phyloP scores from a whole-genome alignment of 1,140 invertebrate genomes.

The Drosophila guanche region DNA sequence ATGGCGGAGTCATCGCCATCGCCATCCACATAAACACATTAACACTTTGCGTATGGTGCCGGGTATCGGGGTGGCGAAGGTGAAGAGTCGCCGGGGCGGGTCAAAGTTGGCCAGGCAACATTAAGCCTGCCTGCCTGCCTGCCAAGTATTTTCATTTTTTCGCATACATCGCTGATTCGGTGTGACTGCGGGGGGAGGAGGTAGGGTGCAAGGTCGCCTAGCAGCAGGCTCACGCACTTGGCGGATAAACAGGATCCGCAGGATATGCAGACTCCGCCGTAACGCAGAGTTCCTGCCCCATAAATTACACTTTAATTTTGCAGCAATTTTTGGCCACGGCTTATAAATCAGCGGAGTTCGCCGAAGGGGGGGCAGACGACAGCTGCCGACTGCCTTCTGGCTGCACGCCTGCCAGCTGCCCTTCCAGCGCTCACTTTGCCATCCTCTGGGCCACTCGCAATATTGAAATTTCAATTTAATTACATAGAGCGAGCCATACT shows the following conservation, averaged over 20 bases:
- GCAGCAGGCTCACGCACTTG: constrained; percentile 51
- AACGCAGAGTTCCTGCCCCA: constrained; percentile 46
- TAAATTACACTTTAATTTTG: constrained; percentile 82
- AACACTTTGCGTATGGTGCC: constrained; percentile 66
- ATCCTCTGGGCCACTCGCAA: constrained; percentile 57
- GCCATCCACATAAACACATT: constrained; percentile 74
- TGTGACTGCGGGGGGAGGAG: not conserved
- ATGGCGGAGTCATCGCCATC: constrained; percentile 50
- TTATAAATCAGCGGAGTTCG: constrained; percentile 72
- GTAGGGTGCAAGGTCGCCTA: constrained; percentile 33
- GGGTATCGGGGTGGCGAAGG: constrained; percentile 34
- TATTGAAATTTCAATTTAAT: constrained; percentile 83
- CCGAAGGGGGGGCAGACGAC: constrained; percentile 16
- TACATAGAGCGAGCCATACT: constrained; percentile 60
- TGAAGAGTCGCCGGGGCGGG: constrained; percentile 52
- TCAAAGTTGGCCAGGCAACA: constrained; percentile 73
- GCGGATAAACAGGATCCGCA: constrained; percentile 67
- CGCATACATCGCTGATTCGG: constrained; percentile 43
- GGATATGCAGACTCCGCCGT: constrained; percentile 26
- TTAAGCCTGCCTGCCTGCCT: constrained; percentile 42
- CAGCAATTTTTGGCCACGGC: constrained; percentile 78
- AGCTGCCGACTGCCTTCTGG: constrained; percentile 31
- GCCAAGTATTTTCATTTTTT: constrained; percentile 60
- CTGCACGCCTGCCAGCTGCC: constrained; percentile 30
- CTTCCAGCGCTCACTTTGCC: not conserved